Evolutionary conservation across 2,888 invertebrate genomes (phyloP), one percentile per base, ranked within the genome.

Genomic region (Exephanes ischioxanthus): DNA sequence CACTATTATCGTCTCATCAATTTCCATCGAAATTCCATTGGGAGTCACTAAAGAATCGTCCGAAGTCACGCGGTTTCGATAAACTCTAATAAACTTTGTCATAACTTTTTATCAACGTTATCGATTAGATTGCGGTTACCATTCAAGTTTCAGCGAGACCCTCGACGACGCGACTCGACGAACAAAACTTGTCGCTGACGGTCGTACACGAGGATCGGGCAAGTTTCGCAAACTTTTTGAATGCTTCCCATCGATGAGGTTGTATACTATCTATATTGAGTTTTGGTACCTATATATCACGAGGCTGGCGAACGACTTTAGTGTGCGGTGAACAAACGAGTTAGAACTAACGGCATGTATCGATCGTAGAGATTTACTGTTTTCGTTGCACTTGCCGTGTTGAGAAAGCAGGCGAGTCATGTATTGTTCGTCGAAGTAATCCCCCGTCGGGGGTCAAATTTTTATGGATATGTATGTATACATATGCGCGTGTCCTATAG

Each of bases 371-470:
- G 82, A 78, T 83, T 83, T 72, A 72, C 82, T 78, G 66, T 63
- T 26, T 58, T 33, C 37, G 66, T 83, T 82, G 71, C 82, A 71
- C 72, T 6, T 16, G 67, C 66, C 72, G 53, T 73, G 55, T 22
- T 33, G 48, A 72, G 66, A 77, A 30, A 63, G n/a, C 6, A 30
- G 30, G 61, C 0, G 61, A 63, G 61, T 30, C 33, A 30, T 72
- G 58, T 78, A 83, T 83, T 72, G 78, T 83, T 78, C 82, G 71
- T 61, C 72, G 58, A 83, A 72, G 78, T 78, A 72, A 78, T 83
- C 66, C 77, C 33, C 66, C 48, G 78, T 78, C 55, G 72, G 58
- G 72, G 78, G 48, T 58, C 55, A 51, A 83, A 83, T 83, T 78
- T 72, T 67, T 78, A 78, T 72, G 48, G 77, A 63, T 53, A 63